Evolutionary conservation across 2,888 invertebrate genomes (phyloP), one percentile per base, ranked within the genome.

Genomic region (Tenthredo livida): DNA sequence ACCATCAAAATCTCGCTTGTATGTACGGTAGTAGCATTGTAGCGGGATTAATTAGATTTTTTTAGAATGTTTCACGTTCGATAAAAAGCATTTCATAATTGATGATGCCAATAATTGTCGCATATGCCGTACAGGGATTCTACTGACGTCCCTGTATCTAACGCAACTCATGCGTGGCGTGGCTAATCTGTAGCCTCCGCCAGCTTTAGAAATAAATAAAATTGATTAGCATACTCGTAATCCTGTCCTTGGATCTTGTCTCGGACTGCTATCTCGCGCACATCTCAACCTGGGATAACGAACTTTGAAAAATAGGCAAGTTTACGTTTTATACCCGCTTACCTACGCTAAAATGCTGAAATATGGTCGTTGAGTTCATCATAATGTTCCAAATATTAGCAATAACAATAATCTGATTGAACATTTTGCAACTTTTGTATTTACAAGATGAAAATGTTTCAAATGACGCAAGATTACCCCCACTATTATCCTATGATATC

Each of bases 151-250:
- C 29, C 77, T 54, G 50, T 54, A 40, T 58, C 61, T 50, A 77
- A 54, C 29, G 33, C 29, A 40, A 40, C 58, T 17, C 54, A 50
- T 29, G 61, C 58, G 40, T 37, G 58, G 21, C 50, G 40, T 80
- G 37, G 58, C 80, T 61, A 61, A 61, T 40, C 12, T 40, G n/a
- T 25, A 58, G 80, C 80, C 61, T 58, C 61, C 58, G 61, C 21
- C 21, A 61, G 33, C 6, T 80, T 80, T 15, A 40, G 61, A 61
- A 80, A 40, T 29, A 40, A n/a, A 12, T 47, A 50, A 77, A 50
- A n/a, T 61, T 80, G 58, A 80, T 80, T 80, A 80, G 37, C 80
- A 80, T 80, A 80, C 80, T 50, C 80, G 80, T 80, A 80, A 80
- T 80, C 21, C 61, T 40, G 80, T 37, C 80, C 80, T 80, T 80